phyloP scores from a whole-genome alignment of 2,888 invertebrate species.

The Cataglyphis albicans region DNA sequence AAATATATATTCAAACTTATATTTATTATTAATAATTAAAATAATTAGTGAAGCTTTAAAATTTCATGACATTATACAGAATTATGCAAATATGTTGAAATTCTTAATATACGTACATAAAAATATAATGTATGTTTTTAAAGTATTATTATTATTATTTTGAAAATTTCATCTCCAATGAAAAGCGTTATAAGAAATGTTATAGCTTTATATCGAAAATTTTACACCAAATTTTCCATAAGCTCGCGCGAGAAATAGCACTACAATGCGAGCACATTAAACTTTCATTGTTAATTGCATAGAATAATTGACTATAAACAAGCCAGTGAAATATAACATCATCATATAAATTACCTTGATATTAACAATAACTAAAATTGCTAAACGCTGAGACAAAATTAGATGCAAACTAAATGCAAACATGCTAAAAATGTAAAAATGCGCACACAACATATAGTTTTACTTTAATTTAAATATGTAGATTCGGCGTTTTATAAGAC shows the following conservation, averaged over 20 bases:
- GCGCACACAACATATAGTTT: neutral
- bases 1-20: neutral
- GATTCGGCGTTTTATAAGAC: neutral
- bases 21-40: slow-evolving; percentile 9
- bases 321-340: neutral
- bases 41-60: neutral
- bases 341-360: neutral
- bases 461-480: slow-evolving; percentile 21
- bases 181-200: neutral
- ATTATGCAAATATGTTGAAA: neutral
- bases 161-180: neutral
- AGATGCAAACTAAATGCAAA: slow-evolving; percentile 30
- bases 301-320: slow-evolving; percentile 21
- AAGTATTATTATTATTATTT: neutral
- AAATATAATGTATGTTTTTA: neutral
- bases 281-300: slow-evolving; percentile 35
- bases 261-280: slow-evolving; percentile 23
- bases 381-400: slow-evolving; percentile 42
- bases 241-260: slow-evolving; percentile 4
- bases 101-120: neutral
- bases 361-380: slow-evolving; percentile 8
- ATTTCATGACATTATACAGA: neutral
- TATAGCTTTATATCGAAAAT: neutral
- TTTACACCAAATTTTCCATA: slow-evolving; percentile 10
- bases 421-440: neutral